These are phyloP conservation scores for Picus viridis DNA, from an alignment of 2,797 vertebrate genomes.

Conservation along the genomic window DNA sequence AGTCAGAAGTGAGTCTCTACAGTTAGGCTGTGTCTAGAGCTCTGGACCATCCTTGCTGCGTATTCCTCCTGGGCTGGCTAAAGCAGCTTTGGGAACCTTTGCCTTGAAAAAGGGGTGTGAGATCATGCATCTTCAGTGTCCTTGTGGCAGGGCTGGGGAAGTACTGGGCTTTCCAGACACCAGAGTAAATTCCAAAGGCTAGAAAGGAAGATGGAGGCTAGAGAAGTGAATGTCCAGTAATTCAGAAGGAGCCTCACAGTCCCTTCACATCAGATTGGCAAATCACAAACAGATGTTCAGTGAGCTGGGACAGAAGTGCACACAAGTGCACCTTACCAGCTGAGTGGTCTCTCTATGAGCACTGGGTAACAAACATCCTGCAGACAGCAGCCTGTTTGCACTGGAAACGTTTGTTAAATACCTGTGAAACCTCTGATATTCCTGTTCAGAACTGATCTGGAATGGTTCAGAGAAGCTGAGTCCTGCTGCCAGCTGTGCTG, in stretches of 20 bases:
- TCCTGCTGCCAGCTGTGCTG: not conserved
- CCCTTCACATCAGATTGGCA: not conserved
- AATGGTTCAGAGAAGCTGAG: not conserved
- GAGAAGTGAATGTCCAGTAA: not conserved
- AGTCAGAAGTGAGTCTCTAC: slow-evolving; percentile 90
- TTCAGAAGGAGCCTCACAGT: not conserved
- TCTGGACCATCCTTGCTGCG: not conserved
- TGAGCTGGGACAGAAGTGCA: not conserved
- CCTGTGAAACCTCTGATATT: not conserved
- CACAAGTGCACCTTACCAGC: not conserved
- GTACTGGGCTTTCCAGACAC: not conserved
- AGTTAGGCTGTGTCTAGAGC: not conserved
- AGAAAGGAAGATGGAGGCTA: not conserved
- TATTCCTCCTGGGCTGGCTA: not conserved
- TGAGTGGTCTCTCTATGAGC: not conserved
- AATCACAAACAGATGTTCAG: too few relatives aligned
- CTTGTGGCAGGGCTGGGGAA: not conserved
- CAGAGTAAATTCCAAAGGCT: not conserved
- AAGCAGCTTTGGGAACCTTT: not conserved
- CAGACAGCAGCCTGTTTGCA: not conserved
- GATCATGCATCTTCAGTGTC: not conserved
- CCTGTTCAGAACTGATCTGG: not conserved
- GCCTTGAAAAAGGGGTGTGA: not conserved
- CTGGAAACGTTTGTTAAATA: not conserved
- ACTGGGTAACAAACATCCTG: not conserved